Percentiles rank a stretch among this genome's conserved stretches.
Conservation (phyloP, 2,113 vertebrate species). For the Oreochromis tanganicae region DNA sequence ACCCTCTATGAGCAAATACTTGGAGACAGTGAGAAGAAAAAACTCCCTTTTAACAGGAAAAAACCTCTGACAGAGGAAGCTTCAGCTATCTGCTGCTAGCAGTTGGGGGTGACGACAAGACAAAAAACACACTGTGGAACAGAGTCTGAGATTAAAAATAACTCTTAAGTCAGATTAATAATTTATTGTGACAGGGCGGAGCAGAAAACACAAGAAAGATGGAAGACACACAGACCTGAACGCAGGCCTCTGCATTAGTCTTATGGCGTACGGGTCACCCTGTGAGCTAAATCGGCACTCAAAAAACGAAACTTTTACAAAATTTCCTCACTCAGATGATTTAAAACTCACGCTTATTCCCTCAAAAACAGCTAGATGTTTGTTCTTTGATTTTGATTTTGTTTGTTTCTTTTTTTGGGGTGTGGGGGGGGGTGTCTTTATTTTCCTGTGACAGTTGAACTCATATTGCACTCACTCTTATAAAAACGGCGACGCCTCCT, state of each 20-base stretch:
- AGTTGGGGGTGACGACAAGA: neutral
- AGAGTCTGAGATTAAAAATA: neutral
- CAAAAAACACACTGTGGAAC: neutral
- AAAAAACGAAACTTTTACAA: neutral
- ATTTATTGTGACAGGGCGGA: neutral
- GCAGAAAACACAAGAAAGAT: neutral
- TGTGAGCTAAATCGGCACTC: neutral
- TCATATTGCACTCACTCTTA: neutral
- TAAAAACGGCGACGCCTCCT: neutral
- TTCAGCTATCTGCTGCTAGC: neutral
- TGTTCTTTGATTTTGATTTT: neutral
- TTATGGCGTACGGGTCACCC: neutral
- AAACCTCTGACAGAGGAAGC: neutral
- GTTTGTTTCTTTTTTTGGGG: accelerated
- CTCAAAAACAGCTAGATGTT: accelerated
- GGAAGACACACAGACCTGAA: neutral
- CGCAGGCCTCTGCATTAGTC: neutral
- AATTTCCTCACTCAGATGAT: neutral
- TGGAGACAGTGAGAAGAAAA: neutral
- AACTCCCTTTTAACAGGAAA: neutral
- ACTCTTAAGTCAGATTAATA: neutral
- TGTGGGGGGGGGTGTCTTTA: neutral
- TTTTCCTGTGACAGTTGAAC: neutral
- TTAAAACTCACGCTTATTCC: neutral
- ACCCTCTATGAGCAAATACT: neutral